Base-by-base conservation (phyloP, 2,888 invertebrate genomes). In the Eurois occulta region DNA sequence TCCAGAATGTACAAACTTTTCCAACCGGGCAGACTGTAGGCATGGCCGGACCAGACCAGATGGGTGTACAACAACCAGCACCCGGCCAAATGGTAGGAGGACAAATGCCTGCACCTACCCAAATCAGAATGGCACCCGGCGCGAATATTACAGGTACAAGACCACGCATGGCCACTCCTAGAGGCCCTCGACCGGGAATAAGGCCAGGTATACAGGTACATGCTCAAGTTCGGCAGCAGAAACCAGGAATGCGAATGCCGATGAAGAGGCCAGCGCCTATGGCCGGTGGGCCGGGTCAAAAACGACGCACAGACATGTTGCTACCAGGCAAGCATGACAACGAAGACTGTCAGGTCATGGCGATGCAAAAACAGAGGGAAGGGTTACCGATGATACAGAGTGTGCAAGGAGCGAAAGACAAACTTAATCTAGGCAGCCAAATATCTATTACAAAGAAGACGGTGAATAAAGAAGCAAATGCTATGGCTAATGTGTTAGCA, bases 401-500 rank as follows among this genome's bases (percentile, higher is more conserved):
- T 90, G 98, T 98, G 52, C 98, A 98, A 94, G 98, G 98, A 81
- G 95, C 96, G 16, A 96, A 94, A 87, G 95, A 95, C 70, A 96
- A 97, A 91, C 97, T 98, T 91, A 98, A 98, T 92, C 94, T 98
- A 65, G 98, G 98, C n/a, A 98, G 98, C 90, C 98, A 98, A 78
- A 98, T 98, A 81, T 98, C 98, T 3, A 95, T 98, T 85, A 98
- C 98, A 55, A 97, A 97, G 86, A 96, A 97, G 87, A 94, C 96
- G 4, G 97, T 97, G 70, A 97, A 97, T 89, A 97, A 97, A 60
- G 98, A 98, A 91, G 98, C 98, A 1, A 98, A 97, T 89, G 98
- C 98, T 0, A 98, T 98, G 90, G 98, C 98, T 0, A 98, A 98
- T 91, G 98, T 98, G 78, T 93, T 98, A 78, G 98, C 98, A 6